Evolutionary conservation across 2,113 vertebrate species (phyloP).

Genomic region (Bucco capensis): DNA sequence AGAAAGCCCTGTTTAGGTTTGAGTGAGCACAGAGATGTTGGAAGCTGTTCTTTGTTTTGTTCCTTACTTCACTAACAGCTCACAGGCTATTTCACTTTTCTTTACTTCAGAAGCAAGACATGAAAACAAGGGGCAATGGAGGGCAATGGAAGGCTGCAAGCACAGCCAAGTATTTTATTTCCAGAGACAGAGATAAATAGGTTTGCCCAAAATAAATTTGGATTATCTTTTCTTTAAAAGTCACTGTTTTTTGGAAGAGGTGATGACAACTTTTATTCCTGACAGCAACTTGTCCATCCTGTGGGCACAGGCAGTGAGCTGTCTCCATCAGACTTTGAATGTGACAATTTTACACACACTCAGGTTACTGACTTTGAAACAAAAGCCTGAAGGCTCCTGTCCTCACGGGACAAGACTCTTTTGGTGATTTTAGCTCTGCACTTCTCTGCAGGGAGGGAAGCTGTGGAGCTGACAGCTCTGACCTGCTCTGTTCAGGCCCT

Average conservation of each 20-base stretch:
- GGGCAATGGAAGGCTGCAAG: neutral
- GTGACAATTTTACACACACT: fast-evolving
- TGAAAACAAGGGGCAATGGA: neutral
- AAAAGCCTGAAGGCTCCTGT: neutral
- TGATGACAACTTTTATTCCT: neutral
- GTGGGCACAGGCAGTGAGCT: neutral
- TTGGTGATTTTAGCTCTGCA: neutral
- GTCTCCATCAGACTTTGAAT: neutral
- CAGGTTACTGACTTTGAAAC: fast-evolving
- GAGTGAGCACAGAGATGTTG: neutral
- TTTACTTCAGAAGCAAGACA: neutral
- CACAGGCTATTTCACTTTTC: neutral
- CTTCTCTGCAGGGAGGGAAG: neutral
- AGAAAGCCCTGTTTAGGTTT: neutral
- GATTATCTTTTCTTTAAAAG: neutral
- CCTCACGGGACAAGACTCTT: neutral
- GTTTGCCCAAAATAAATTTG: neutral
- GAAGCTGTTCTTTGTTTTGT: neutral
- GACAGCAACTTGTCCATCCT: neutral
- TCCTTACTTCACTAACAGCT: neutral
- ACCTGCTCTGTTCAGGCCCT: neutral
- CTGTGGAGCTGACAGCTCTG: neutral
- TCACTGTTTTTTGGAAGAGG: neutral
- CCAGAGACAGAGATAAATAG: neutral
- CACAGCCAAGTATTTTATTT: neutral